Percentiles rank a stretch among this genome's conserved stretches.
phyloP scores from a whole-genome alignment of 2,797 vertebrate genomes.

The Chelon labrosus region DNA sequence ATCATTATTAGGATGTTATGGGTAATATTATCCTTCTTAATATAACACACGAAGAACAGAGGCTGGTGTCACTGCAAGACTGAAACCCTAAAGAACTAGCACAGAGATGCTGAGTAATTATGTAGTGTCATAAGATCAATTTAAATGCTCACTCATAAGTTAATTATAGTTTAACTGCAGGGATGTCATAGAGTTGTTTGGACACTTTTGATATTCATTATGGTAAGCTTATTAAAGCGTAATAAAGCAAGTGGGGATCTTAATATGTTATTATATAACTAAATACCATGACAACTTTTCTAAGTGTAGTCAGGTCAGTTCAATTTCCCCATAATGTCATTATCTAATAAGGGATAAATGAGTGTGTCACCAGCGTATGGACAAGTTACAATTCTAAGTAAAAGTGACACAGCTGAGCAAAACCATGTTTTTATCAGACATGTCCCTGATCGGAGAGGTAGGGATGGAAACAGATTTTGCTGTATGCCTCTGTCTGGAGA shows the following conservation, averaged over 20 bases:
- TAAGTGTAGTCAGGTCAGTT: background rate
- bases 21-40: background rate
- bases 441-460: slow-evolving; percentile 10
- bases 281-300: background rate
- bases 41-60: background rate
- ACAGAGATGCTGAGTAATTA: background rate
- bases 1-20: background rate
- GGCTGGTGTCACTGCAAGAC: background rate
- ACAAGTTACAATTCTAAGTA: slow-evolving; percentile 6
- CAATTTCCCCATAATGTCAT: background rate
- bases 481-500: slow-evolving; percentile 54
- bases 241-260: background rate
- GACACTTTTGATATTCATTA: background rate
- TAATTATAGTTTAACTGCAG: background rate
- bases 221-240: background rate
- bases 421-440: slow-evolving; percentile 21
- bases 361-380: slow-evolving; percentile 1
- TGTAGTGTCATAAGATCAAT: background rate
- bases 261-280: background rate
- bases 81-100: background rate
- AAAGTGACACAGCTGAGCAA: slow-evolving; percentile 14
- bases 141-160: background rate
- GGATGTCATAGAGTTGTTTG: background rate
- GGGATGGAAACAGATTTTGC: slow-evolving; percentile 50
- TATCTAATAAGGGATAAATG: background rate